phyloP scores from a whole-genome alignment of 2,113 vertebrate genomes.

The Macrotis lagotis region DNA sequence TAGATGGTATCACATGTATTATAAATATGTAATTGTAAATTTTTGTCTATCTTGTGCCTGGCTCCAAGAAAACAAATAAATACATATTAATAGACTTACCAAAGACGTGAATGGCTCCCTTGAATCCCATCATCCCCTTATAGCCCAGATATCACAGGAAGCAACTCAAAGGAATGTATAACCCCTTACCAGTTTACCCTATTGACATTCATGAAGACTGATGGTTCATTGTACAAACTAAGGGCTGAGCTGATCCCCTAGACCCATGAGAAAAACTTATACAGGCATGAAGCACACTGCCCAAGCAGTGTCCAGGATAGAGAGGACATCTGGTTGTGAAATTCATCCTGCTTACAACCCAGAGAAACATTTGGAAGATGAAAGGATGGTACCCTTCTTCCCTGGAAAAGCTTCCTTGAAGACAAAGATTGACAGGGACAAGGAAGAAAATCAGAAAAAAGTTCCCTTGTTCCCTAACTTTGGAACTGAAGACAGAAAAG shows the following conservation, averaged over 20 bases:
- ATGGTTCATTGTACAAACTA: too few relatives aligned
- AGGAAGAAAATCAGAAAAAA: not conserved
- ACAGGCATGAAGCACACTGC: not conserved
- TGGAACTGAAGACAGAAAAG: not conserved
- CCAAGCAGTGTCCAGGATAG: not conserved
- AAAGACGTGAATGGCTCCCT: too few relatives aligned
- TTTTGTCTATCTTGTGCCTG: too few relatives aligned
- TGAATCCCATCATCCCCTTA: not conserved
- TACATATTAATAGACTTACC: too few relatives aligned
- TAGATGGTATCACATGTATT: too few relatives aligned
- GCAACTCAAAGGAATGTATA: not conserved
- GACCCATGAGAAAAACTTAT: not conserved
- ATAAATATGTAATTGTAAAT: too few relatives aligned
- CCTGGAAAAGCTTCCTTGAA: too few relatives aligned
- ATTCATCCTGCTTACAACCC: not conserved
- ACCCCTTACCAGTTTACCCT: not conserved
- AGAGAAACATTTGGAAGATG: not conserved
- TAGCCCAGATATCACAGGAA: not conserved
- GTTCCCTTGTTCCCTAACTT: not conserved
- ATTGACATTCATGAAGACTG: not conserved
- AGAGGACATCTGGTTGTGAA: not conserved
- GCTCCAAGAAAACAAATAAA: too few relatives aligned
- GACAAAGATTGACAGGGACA: not conserved
- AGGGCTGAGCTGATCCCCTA: not conserved
- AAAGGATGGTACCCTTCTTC: not conserved